Evolutionary conservation across 2,888 invertebrate genomes (phyloP), one percentile per base, ranked within the genome.

Genomic region (Drosophila percnosoma): DNA sequence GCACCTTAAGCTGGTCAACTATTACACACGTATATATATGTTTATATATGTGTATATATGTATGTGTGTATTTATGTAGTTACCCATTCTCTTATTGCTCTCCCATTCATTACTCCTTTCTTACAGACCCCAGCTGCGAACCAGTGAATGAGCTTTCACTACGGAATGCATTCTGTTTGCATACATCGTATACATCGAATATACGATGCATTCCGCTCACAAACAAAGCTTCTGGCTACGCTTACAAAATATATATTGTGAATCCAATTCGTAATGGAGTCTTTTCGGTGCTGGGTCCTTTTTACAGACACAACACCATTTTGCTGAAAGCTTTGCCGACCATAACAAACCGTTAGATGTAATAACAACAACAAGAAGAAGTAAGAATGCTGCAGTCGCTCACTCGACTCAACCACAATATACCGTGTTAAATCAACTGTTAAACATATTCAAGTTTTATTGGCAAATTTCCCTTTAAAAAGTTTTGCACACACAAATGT

Each of bases 271-370:
- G 24, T 24, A 45, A 45, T 27, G 15, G 2, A 24, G 24, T 24
- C 4, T 15, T 45, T 45, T 45, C 15, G 24, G 8, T 45, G 15
- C 45, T 45, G 45, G 45, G 45, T 45, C 8, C 7, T 45, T 45
- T 45, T 15, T 24, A 15, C 24, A 78, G 75, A 73, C 78, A 76
- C 73, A 76, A 70, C 78, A 78, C 70, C 72, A 72, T 68, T 72
- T 79, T 10, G 54, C 75, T 76, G 70, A 82, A 78, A 72, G 75
- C 66, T 68, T 69, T 80, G 53, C 60, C 60, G 54, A 63, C 70
- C 58, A 70, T 53, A 64, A 73, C 73, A 74, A 86, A 80, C 64
- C 79, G 71, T 80, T 80, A 80, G 57, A 40, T n/a, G 31, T 65
- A 45, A 15, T 24, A 45, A 15, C 45, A 45, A 8, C 21, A 45